These are phyloP conservation scores for Aspidapion aeneum DNA, from an alignment of 2,888 invertebrate species.

Conservation along the genomic window DNA sequence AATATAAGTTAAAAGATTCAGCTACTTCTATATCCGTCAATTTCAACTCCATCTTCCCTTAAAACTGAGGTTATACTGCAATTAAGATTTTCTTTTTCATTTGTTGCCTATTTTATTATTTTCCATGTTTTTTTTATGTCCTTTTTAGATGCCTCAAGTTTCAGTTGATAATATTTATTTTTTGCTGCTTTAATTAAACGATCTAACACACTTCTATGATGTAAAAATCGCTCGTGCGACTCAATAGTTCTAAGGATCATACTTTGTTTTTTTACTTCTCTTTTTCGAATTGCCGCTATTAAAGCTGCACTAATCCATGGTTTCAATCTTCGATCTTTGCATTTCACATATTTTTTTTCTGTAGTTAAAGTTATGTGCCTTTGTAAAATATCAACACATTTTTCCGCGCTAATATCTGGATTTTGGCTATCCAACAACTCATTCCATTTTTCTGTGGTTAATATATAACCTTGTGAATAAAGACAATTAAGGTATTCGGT, in stretches of 20 bases:
- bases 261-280: not conserved
- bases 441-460: not conserved
- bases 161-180: too few relatives aligned
- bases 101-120: too few relatives aligned
- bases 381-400: not conserved
- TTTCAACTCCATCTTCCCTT: too few relatives aligned
- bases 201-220: too few relatives aligned
- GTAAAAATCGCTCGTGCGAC: not conserved
- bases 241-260: not conserved
- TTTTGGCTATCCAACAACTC: not conserved
- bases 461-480: not conserved
- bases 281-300: not conserved
- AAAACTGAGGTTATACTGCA: too few relatives aligned
- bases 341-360: not conserved
- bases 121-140: too few relatives aligned
- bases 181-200: too few relatives aligned
- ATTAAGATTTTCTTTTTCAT: too few relatives aligned
- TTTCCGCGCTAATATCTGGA: not conserved
- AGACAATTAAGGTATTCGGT: not conserved
- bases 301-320: not conserved
- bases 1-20: too few relatives aligned
- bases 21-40: too few relatives aligned
- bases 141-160: too few relatives aligned
- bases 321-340: not conserved
- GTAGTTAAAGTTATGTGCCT: not conserved